Conservation (phyloP, 2,888 invertebrate genomes). For the Timema cristinae region DNA sequence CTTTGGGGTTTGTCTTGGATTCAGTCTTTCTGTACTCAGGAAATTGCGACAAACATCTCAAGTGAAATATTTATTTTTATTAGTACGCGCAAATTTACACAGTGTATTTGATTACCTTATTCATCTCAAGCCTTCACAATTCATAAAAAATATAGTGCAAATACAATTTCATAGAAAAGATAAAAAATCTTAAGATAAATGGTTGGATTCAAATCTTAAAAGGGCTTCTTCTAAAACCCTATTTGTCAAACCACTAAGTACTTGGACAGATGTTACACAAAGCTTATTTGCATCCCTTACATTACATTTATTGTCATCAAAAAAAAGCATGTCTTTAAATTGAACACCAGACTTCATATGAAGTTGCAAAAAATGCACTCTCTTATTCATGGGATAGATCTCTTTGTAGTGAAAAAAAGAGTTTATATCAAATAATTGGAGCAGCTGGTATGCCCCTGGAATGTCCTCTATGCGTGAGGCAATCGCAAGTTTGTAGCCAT, state of each 20-base stretch:
- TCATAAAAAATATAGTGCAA: too few species aligned
- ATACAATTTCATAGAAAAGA: too few species aligned
- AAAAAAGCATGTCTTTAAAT: constrained; percentile 30
- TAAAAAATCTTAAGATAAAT: too few species aligned
- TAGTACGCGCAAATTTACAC: too few species aligned
- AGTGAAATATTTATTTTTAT: too few species aligned
- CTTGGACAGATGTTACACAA: constrained; percentile 35
- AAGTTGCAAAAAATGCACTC: constrained; percentile 34
- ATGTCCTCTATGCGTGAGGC: constrained; percentile 36
- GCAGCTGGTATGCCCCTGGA: constrained; percentile 34
- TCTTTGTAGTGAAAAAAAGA: constrained; percentile 35
- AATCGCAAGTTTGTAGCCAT: constrained; percentile 33
- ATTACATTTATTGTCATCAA: constrained; percentile 32
- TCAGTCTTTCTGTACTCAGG: too few species aligned
- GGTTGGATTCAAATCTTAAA: too few species aligned
- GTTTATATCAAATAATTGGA: constrained; percentile 34
- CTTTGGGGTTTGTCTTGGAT: too few species aligned
- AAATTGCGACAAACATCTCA: too few species aligned
- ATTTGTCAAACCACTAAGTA: constrained; percentile 12
- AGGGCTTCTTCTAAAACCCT: background rate
- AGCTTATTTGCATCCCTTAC: constrained; percentile 30
- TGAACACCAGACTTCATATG: constrained; percentile 25
- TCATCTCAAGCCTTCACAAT: too few species aligned
- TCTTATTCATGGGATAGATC: constrained; percentile 37
- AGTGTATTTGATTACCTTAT: too few species aligned